Evolutionary conservation across 1,140 invertebrate species (phyloP), one percentile per base, ranked within the genome.

Genomic region (Drosophila lacertosa): DNA sequence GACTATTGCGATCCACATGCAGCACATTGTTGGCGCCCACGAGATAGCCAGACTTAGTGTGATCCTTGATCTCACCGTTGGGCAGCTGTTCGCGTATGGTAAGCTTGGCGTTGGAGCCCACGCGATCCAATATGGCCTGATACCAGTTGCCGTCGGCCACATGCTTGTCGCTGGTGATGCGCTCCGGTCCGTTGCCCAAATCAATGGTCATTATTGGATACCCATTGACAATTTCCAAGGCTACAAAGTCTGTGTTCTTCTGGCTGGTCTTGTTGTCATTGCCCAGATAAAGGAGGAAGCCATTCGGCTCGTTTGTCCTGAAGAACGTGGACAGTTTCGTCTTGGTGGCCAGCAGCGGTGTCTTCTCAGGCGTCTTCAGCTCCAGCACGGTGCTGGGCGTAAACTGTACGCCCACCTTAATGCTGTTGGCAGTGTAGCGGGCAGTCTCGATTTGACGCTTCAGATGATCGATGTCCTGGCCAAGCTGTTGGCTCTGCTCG

Each of bases 81-180:
- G 93, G 92, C 9, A 95, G 91, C 73, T 96, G 95, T 77, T 97
- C 96, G 3, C 94, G 93, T n/a, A 99, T 94, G 0, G 93, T 96
- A 1, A 98, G 92, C 77, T 95, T 95, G 0, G 96, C 95, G 60
- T 95, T 95, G 70, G 96, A 95, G 0, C 98, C 98, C 58, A 94
- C 95, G 69, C 97, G 95, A 86, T 98, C 96, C 5, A 99, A 95
- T 24, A 96, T 94, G 13, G 96, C 94, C 91, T 98, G 95, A 89
- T 98, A 96, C 98, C 98, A 99, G 5, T 94, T 93, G 88, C 98
- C 94, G 91, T 99, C 95, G 5, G 96, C 94, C 0, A 97, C 96
- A 65, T 93, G 94, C 91, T 96, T 95, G 10, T 95, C 94, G 69
- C 93, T 95, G 18, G 95, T 94, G 37, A 97, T 94, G 64, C 93